A percentile compares a stretch with the other conserved stretches of the same genome.
Conservation (phyloP, 2,888 invertebrate genomes). For the Microctonus brassicae region DNA sequence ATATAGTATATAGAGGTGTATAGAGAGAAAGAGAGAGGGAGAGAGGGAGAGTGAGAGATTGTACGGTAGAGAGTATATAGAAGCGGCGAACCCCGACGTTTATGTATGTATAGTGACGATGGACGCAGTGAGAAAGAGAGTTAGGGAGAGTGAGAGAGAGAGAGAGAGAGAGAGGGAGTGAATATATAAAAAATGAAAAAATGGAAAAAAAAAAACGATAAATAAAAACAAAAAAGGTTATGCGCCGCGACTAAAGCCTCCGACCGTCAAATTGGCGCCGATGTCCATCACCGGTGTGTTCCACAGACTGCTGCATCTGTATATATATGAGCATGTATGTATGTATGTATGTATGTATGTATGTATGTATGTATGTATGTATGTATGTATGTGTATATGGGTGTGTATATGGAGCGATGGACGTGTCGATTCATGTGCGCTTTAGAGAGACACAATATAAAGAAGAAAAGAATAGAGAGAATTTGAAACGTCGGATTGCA, state of each 20-base stretch:
- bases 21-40: no score
- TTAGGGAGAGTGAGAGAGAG: slow-evolving; percentile 11
- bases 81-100: no score
- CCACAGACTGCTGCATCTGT: slow-evolving; percentile 47
- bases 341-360: no score
- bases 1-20: no score
- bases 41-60: background rate
- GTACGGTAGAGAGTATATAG: slow-evolving; percentile 32
- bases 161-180: slow-evolving; percentile 30
- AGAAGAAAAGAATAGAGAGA: background rate
- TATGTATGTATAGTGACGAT: no score
- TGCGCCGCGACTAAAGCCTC: slow-evolving; percentile 61
- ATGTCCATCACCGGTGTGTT: slow-evolving; percentile 67
- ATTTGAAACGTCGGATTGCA: slow-evolving; percentile 1
- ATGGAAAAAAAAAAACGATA: slow-evolving; percentile 39
- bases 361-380: no score
- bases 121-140: slow-evolving; percentile 30
- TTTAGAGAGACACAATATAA: background rate
- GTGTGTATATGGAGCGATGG: slow-evolving; percentile 43
- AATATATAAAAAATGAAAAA: slow-evolving; percentile 32
- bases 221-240: slow-evolving; percentile 51
- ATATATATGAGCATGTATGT: slow-evolving; percentile 38
- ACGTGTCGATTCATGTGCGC: slow-evolving; percentile 48
- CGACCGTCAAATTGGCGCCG: slow-evolving; percentile 70
- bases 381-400: no score